Conservation (phyloP, 2,113 vertebrate species). For the Rhabdomys dilectus region DNA sequence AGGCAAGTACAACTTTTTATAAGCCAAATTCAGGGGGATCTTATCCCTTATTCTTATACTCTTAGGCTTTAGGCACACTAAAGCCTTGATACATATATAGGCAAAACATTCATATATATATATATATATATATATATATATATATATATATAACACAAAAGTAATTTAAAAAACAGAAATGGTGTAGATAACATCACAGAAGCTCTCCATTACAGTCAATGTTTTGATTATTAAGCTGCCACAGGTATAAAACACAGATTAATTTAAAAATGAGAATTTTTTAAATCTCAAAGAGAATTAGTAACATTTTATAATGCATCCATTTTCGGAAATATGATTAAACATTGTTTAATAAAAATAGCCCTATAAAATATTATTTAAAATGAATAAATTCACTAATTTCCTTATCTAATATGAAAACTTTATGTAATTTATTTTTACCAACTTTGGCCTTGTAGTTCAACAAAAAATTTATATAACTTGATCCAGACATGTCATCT, state of each 20-base stretch:
- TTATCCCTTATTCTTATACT: background rate
- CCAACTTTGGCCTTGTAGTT: background rate
- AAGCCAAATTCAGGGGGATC: background rate
- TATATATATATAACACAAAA: background rate
- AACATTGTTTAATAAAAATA: background rate
- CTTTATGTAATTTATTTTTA: background rate
- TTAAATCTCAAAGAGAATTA: background rate
- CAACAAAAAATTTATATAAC: background rate
- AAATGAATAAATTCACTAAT: background rate
- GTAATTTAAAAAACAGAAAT: background rate
- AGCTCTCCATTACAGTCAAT: background rate
- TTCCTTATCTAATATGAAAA: background rate
- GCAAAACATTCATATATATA: background rate
- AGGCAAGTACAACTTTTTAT: fast-evolving
- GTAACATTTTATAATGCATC: background rate
- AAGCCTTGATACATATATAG: background rate
- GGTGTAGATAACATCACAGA: background rate
- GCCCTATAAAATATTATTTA: background rate
- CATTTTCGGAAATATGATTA: background rate
- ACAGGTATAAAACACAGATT: background rate
- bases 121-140: background rate
- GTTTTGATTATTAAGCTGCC: background rate
- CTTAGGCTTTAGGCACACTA: background rate
- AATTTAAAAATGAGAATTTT: background rate
- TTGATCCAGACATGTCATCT: background rate